Evolutionary conservation across 92 coral and sea anemone genomes (phyloP), one percentile per base, ranked within the genome.

Genomic region (Ricordea florida): DNA sequence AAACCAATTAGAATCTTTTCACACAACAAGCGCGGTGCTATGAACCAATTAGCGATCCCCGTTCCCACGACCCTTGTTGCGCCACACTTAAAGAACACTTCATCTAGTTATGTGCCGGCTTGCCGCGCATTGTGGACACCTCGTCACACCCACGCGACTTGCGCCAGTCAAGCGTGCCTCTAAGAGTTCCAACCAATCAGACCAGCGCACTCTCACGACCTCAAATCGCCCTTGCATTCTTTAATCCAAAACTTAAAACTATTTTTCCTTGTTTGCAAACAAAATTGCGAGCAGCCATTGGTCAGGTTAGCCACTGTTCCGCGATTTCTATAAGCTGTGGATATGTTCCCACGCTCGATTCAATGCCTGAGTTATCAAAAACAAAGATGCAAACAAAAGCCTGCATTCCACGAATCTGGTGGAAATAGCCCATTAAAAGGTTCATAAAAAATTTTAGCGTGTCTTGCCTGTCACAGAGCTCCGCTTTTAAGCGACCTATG

Each of bases 61-160:
- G 89, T 84, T 84, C 89, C 89, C 89, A 84, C 89, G 89, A 84
- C 89, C 84, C 69, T 45, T 30, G 16, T 6, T 16, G 42, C n/a
- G 51, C 47, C 20, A 5, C 47, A 41, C 29, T 57, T 4, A 20
- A 30, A 21, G 18, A 49, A 9, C 31, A 26, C 67, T 59, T 59
- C 13, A 7, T 69, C 23, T 31, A 43, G 58, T 67, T 65, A 51
- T 86, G 86, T 46, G 36, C 36, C 30, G 13, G 3, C 59, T 31
- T 22, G 65, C 51, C 59, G 38, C 20, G 72, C 67, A 76, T 83
- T 83, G 84, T 83, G 47, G 35, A 23, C 23, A 17, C 10, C 72
- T 31, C 20, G 41, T 33, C 33, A 50, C 20, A 27, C 47, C 59
- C 89, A 84, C 84, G 84, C 89, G 89, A 84, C 74, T 46, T 18